Conservation (phyloP, 2,113 vertebrate genomes). For the Ardeotis arabs region DNA sequence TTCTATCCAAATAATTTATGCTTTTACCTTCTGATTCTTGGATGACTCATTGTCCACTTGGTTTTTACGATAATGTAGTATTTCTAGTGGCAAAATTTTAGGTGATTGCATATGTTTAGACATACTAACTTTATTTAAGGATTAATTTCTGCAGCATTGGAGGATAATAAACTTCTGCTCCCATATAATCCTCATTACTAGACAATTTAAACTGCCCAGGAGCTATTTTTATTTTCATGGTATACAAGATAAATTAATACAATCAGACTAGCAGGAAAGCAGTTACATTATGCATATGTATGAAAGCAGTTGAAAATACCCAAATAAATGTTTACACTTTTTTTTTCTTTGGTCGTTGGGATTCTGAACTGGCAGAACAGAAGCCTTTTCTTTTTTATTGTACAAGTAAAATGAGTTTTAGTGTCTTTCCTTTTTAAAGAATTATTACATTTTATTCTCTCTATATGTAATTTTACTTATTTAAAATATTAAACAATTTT, state of each 20-base stretch:
- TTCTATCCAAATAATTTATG: background rate
- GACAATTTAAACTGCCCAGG: background rate
- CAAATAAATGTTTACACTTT: background rate
- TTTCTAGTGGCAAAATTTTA: background rate
- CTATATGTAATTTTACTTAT: background rate
- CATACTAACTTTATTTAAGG: conserved; percentile 24
- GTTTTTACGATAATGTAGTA: background rate
- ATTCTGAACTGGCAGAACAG: background rate
- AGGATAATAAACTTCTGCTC: conserved; percentile 10
- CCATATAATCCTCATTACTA: background rate
- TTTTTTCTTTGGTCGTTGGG: background rate
- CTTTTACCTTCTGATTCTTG: background rate
- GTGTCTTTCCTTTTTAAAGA: background rate
- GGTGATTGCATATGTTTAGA: background rate
- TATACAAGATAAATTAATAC: conserved; percentile 10
- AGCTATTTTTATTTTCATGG: conserved; percentile 36
- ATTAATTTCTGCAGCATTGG: conserved; percentile 12
- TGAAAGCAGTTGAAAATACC: conserved; percentile 4
- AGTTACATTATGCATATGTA: background rate
- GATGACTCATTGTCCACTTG: background rate
- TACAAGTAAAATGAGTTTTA: background rate
- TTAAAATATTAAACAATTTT: background rate
- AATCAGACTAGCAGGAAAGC: conserved; percentile 1
- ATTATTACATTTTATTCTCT: background rate
- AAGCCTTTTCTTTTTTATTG: background rate